Evolutionary conservation across 2,113 vertebrate genomes (phyloP).

Genomic region (Poecile atricapillus): DNA sequence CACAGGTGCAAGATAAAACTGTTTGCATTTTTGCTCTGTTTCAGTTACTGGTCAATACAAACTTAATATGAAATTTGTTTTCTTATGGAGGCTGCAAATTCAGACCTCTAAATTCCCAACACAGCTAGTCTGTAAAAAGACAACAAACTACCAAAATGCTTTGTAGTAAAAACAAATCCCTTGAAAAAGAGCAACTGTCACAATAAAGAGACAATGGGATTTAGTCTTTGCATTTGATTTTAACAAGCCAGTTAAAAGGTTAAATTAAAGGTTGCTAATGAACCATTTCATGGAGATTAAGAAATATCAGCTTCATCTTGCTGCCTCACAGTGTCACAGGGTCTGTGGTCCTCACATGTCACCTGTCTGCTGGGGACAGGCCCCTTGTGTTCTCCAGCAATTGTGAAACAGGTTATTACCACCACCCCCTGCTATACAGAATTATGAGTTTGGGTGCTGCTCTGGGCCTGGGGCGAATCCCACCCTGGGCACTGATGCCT

Average conservation of each 20-base stretch:
- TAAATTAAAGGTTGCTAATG: neutral
- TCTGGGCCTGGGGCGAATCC: neutral
- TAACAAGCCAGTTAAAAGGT: neutral
- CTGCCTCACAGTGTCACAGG: neutral
- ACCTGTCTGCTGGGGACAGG: neutral
- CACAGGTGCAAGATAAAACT: neutral
- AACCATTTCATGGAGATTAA: neutral
- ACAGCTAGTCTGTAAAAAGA: constrained; percentile 2
- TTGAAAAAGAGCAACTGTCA: neutral
- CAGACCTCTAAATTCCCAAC: constrained; percentile 8
- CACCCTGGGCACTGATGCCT: neutral
- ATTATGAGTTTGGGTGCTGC: neutral
- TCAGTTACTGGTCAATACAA: constrained; percentile 46
- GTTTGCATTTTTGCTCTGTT: constrained; percentile 4
- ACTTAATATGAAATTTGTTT: neutral
- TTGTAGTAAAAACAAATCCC: neutral
- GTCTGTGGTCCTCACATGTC: too few relatives aligned
- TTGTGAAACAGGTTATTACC: neutral
- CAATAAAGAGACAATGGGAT: neutral
- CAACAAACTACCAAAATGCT: neutral
- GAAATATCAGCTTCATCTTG: neutral
- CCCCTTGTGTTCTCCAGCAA: neutral
- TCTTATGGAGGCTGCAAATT: neutral
- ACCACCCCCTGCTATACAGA: neutral
- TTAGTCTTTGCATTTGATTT: neutral